Evolutionary conservation across 2,888 invertebrate genomes (phyloP).

Genomic region (Pharmacophagus antenor): DNA sequence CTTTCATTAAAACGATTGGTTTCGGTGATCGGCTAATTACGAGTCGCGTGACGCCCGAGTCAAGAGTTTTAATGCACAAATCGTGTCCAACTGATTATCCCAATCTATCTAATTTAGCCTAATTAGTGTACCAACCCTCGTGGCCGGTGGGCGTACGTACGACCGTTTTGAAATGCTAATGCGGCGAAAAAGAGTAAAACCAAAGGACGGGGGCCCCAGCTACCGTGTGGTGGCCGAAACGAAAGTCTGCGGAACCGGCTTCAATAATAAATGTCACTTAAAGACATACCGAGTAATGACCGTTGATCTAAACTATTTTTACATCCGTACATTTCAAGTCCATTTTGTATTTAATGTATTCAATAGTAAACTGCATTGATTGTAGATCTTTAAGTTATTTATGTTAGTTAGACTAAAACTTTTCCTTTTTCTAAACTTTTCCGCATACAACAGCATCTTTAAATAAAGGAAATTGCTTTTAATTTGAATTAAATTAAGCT

Average conservation of each 20-base stretch:
- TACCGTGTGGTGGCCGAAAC: conserved; percentile 31
- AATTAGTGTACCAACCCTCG: conserved; percentile 57
- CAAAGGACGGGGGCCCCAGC: conserved; percentile 13
- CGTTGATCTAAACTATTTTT: conserved; percentile 21
- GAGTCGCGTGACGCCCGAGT: conserved; percentile 68
- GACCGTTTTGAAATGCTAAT: conserved; percentile 47
- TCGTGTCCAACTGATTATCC: conserved; percentile 74
- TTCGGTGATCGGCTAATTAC: conserved; percentile 81
- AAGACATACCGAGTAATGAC: conserved; percentile 3
- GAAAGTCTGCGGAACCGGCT: conserved; percentile 24
- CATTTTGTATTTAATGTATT: conserved; percentile 11
- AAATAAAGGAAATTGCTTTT: too few species aligned
- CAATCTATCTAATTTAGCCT: conserved; percentile 66
- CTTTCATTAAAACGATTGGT: conserved; percentile 79
- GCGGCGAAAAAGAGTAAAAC: conserved; percentile 41
- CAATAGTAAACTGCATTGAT: too few species aligned
- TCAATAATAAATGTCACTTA: conserved; percentile 24
- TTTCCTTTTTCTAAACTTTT: too few species aligned
- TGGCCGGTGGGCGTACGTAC: conserved; percentile 37
- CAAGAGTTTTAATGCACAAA: conserved; percentile 77
- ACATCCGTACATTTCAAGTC: too few species aligned
- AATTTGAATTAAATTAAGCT: too few species aligned
- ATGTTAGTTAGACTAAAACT: too few species aligned
- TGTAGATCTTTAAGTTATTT: too few species aligned
- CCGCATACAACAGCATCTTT: too few species aligned